A percentile compares a stretch with the other conserved stretches of the same genome.
phyloP scores from a whole-genome alignment of 2,888 invertebrate genomes.

The Tinea pellionella region DNA sequence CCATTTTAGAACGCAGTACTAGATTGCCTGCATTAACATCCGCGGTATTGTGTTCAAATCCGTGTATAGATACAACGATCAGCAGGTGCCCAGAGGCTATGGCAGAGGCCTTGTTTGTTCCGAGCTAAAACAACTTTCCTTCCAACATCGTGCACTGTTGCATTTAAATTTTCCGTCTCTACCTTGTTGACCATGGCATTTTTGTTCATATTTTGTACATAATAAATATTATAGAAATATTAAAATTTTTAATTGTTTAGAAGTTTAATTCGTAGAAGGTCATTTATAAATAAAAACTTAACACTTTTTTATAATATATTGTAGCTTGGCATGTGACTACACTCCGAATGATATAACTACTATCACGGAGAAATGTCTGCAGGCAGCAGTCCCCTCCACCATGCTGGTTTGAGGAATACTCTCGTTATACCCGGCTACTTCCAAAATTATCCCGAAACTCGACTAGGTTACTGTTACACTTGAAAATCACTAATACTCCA shows the following conservation, averaged over 20 bases:
- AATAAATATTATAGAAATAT: background rate
- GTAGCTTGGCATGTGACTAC: too few species aligned
- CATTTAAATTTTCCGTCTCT: background rate
- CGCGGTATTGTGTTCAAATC: slow-evolving; percentile 10
- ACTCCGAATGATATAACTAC: too few species aligned
- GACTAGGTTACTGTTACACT: too few species aligned
- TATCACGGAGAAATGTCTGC: too few species aligned
- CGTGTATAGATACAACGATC: slow-evolving; percentile 3
- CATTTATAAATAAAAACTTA: background rate
- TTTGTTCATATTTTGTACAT: background rate
- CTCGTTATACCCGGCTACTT: too few species aligned
- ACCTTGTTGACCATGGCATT: slow-evolving; percentile 1
- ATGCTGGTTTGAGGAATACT: too few species aligned
- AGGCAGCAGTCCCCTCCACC: too few species aligned
- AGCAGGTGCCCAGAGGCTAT: slow-evolving; percentile 12
- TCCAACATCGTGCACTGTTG: slow-evolving; percentile 6
- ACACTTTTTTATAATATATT: too few species aligned
- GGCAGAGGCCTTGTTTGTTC: slow-evolving; percentile 4
- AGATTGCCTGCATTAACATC: slow-evolving; percentile 6
- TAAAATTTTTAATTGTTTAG: background rate
- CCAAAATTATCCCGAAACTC: too few species aligned
- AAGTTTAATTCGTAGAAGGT: background rate
- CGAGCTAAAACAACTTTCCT: slow-evolving; percentile 8
- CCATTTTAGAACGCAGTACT: background rate
- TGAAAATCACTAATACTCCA: too few species aligned